Base-by-base conservation (phyloP, 2,113 vertebrate species). In the Sakesphorus luctuosus region DNA sequence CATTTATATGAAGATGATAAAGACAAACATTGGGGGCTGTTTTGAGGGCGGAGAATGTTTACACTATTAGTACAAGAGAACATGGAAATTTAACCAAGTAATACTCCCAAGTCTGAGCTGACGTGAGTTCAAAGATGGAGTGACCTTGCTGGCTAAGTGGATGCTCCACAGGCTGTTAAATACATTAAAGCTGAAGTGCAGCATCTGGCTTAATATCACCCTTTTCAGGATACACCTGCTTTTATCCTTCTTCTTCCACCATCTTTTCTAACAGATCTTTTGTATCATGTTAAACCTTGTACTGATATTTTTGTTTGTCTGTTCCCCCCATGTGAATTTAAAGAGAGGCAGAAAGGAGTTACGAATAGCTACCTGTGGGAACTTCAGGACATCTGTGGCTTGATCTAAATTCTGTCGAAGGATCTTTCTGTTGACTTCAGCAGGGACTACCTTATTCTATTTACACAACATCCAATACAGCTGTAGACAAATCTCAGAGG, bases 1-100 rank as follows among this genome's bases (percentile, higher is more conserved):
- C 95, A 94, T 95, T 94, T 89, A 84, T 91, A 82, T 88, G 89
- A 93, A 84, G 82, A 90, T 72, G 83, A 82, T 85, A 90, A 94
- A 96, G 87, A 91, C 80, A 96, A 97, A 94, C 92, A 82, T 66
- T 76, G 89, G 68, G 35, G 89, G 75, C 58, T 93, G 29, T 84
- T 97, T 84, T 28, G 18, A 91, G 53, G 79, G 55, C 0, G 63
- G 59, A 78, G 84, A 77, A 87, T 92, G 75, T 92, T 96, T 94
- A 87, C 73, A 83, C 25, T 84, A 33, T 50, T 76, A 89, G 35
- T 59, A 65, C 28, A 80, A 90, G 36, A 77, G 72, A 84, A 91
- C 38, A 67, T 3, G 26, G 52, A 91, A 88, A 84, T 97, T 92
- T 94, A 92, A 85, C 68, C 21, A 89, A 96, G 56, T 47, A 85